Evolutionary conservation across 2,113 vertebrate genomes (phyloP).

Genomic region (Martes martes): DNA sequence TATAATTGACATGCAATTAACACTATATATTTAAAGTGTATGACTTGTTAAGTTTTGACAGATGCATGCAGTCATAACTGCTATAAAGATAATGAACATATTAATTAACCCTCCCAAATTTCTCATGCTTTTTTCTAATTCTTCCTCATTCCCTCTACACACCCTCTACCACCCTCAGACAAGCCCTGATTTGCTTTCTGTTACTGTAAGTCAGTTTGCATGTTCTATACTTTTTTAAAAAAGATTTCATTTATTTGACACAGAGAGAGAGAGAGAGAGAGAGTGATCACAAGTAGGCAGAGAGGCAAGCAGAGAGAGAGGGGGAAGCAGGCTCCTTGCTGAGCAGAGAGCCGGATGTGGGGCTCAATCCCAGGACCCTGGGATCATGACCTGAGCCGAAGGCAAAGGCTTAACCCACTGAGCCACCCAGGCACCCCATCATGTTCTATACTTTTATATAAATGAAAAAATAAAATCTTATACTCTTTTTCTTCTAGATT

Average conservation of each 20-base stretch:
- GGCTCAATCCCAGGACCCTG: too few relatives aligned
- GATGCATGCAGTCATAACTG: neutral
- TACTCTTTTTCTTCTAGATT: neutral
- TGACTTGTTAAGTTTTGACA: neutral
- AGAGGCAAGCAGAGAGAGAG: too few relatives aligned
- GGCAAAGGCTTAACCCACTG: too few relatives aligned
- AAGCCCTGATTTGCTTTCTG: neutral
- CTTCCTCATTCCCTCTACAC: neutral
- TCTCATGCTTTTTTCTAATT: neutral
- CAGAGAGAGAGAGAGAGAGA: too few relatives aligned
- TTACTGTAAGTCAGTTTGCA: neutral
- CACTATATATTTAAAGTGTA: neutral
- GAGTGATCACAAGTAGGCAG: too few relatives aligned
- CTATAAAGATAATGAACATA: neutral
- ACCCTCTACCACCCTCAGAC: neutral
- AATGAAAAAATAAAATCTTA: neutral
- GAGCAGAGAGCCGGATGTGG: too few relatives aligned
- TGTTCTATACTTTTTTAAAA: neutral
- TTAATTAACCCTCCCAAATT: neutral
- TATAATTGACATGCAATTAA: neutral
- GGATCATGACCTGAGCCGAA: too few relatives aligned
- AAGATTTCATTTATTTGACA: too few relatives aligned
- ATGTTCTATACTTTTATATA: neutral
- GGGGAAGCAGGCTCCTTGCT: too few relatives aligned
- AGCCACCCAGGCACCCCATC: too few relatives aligned